Percentiles rank a stretch among this genome's conserved stretches.
Conservation (phyloP, 2,113 vertebrate species). For the Gallinago media region DNA sequence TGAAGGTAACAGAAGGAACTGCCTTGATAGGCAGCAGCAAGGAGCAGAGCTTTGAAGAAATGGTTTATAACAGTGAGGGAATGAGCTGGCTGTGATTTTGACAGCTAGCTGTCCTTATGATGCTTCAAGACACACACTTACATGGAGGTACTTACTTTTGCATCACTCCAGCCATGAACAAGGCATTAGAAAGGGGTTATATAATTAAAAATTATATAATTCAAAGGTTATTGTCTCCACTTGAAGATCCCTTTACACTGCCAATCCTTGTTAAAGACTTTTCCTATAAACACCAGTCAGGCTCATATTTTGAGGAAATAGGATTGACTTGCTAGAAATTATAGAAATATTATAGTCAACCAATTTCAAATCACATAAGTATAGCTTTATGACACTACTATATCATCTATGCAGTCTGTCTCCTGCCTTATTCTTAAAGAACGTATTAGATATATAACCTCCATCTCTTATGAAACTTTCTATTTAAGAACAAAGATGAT, state of each 20-base stretch:
- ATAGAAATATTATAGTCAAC: conserved; percentile 23
- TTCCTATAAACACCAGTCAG: not conserved
- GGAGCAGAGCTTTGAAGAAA: not conserved
- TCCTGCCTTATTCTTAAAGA: not conserved
- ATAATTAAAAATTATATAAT: not conserved
- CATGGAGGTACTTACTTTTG: not conserved
- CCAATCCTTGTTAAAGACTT: not conserved
- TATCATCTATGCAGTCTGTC: not conserved
- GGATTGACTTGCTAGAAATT: not conserved
- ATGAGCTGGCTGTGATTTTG: not conserved
- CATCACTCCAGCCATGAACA: not conserved
- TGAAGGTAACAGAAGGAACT: not conserved
- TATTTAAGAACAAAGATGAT: conserved; percentile 48
- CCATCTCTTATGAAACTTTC: not conserved
- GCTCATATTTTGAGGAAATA: not conserved
- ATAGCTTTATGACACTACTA: not conserved
- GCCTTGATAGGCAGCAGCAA: not conserved
- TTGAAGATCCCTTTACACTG: not conserved
- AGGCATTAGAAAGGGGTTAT: not conserved
- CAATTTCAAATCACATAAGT: not conserved
- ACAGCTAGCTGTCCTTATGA: not conserved
- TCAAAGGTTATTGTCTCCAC: not conserved
- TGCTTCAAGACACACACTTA: not conserved
- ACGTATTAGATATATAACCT: not conserved
- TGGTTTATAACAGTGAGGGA: not conserved